These are phyloP conservation scores for Melinaea marsaeus DNA, from an alignment of 2,888 invertebrate species.

Conservation along the genomic window DNA sequence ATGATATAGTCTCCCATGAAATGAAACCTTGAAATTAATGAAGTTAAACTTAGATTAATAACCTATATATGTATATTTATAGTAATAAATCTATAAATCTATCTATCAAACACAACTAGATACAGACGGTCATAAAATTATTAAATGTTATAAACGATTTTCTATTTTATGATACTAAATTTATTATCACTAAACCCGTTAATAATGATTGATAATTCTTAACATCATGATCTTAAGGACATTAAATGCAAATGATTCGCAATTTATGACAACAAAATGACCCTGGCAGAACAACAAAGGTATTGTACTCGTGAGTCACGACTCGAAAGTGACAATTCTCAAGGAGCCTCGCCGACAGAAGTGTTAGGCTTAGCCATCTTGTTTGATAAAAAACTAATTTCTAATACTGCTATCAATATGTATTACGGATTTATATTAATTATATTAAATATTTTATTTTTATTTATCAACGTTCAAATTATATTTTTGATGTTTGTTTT, in stretches of 20 bases:
- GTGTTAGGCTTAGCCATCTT: slow-evolving; percentile 21
- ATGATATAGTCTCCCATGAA: no score
- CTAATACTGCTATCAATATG: neutral
- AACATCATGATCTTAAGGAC: slow-evolving; percentile 26
- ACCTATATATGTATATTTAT: no score
- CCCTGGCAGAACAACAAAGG: slow-evolving; percentile 35
- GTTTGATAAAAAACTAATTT: slow-evolving; percentile 1
- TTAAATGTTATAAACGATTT: slow-evolving; percentile 24
- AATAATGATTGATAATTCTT: slow-evolving; percentile 20
- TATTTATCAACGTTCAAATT: no score
- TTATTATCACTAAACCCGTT: slow-evolving; percentile 15
- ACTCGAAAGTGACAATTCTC: slow-evolving; percentile 40
- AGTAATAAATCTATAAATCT: no score
- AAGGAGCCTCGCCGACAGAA: slow-evolving; percentile 38
- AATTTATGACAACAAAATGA: slow-evolving; percentile 33
- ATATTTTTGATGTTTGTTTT: no score
- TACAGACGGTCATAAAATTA: slow-evolving; percentile 5
- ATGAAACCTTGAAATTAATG: no score
- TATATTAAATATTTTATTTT: no score
- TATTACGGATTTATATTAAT: no score
- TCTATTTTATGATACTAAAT: slow-evolving; percentile 15
- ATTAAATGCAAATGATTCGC: slow-evolving; percentile 30
- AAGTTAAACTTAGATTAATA: no score
- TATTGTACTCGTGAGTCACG: slow-evolving; percentile 40
- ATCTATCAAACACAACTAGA: neutral